Percentiles rank a stretch among this genome's conserved stretches.
Evolutionary conservation across 2,113 vertebrate genomes (phyloP).

Genomic region (Percopsis transmontana): DNA sequence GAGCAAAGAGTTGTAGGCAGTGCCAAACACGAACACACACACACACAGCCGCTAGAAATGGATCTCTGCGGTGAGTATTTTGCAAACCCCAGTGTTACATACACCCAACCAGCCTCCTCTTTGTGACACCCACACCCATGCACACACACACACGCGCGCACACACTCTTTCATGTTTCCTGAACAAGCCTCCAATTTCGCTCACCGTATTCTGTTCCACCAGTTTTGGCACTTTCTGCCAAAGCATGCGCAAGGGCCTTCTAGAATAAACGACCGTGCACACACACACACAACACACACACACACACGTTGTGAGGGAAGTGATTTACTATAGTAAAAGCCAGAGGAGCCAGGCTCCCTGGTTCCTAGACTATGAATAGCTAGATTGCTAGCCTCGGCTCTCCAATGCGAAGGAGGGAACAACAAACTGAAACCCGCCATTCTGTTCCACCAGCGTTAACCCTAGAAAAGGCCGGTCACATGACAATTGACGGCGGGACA

Average conservation of each 20-base stretch:
- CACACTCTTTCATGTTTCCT: constrained; percentile 29
- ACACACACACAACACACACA: constrained; percentile 14
- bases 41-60: not conserved
- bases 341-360: constrained; percentile 44
- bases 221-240: constrained; percentile 38
- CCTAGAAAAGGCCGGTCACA: too few relatives aligned
- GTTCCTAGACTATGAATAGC: constrained; percentile 42
- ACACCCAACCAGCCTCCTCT: not conserved
- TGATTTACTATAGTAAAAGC: constrained; percentile 51
- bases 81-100: not conserved
- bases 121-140: not conserved
- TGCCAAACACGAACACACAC: constrained; percentile 14
- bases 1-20: constrained; percentile 35
- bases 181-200: constrained; percentile 29
- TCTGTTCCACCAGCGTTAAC: constrained; percentile 20
- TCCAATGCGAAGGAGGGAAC: constrained; percentile 20
- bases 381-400: constrained; percentile 1
- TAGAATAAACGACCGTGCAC: not conserved
- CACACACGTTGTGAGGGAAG: constrained; percentile 6
- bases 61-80: not conserved
- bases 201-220: constrained; percentile 24
- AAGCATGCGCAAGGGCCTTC: not conserved
- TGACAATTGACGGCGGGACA: too few relatives aligned
- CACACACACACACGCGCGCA: not conserved
- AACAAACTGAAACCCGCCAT: constrained; percentile 47